Base-by-base conservation (phyloP, 2,797 vertebrate species). In the Cossypha caffra region DNA sequence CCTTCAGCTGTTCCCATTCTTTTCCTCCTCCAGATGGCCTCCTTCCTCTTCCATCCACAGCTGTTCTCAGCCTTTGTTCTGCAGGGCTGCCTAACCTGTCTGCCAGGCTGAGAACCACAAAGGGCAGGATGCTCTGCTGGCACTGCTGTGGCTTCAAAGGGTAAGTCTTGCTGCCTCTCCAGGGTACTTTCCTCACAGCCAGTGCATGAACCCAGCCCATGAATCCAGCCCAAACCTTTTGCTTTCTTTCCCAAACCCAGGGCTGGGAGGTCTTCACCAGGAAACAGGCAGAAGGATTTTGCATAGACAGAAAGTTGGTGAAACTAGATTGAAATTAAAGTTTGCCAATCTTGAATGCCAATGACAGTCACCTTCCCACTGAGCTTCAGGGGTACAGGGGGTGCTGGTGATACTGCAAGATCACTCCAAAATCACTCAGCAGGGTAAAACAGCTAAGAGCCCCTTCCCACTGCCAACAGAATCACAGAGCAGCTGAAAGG, bases 21-120 rank as follows among this genome's bases (percentile, higher is more conserved):
- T 77, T 50, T 62, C 86, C 79, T 94, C 78, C 86, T 91, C 82
- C 92, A 95, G 84, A 72, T 94, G 84, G 75, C 78, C 89, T 85
- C 79, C 76, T 95, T 94, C 69, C 84, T 62, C 92, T 92, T 93
- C 51, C 62, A 42, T 35, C 83, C 69, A 29, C 89, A 93, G 72
- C 82, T 95, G 89, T 29, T 74, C 24, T 19, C 38, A n/a, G 21
- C 59, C 91, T 79, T 85, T 90, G 67, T 92, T 88, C 45, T 37
- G 57, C 52, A 72, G 47, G 52, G 48, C 66, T 64, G 52, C 71
- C 54, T 28, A 52, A 74, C 66, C 88, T 63, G 47, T 35, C 74
- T 85, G 85, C 67, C 68, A 63, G 43, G 55, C 63, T 69, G 42
- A 40, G 28, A 77, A 38, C 29, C 80, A 78, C 33, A 35, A 19